A percentile compares a stretch with the other conserved stretches of the same genome.
phyloP scores from a whole-genome alignment of 1,140 invertebrate species.

The Sminthurides bifidus region DNA sequence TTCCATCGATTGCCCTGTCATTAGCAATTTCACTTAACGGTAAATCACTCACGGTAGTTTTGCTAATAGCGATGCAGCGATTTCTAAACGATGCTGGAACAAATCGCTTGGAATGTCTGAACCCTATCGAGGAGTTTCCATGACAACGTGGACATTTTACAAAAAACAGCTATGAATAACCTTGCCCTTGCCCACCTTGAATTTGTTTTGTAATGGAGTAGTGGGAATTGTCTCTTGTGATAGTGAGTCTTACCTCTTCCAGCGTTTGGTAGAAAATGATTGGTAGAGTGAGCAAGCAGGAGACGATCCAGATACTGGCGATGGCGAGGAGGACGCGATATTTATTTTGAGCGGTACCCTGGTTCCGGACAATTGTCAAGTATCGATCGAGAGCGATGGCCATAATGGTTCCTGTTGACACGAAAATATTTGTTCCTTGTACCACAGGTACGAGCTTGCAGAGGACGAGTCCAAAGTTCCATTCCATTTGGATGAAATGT shows the following conservation, averaged over 20 bases:
- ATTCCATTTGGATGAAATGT: conserved; percentile 33
- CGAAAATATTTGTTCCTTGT: conserved; percentile 39
- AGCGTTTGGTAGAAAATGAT: conserved; percentile 39
- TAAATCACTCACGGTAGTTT: too few species aligned
- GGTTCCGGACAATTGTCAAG: conserved; percentile 42
- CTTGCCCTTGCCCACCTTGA: too few species aligned
- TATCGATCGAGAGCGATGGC: conserved; percentile 50
- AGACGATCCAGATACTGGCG: conserved; percentile 44
- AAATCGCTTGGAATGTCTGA: too few species aligned
- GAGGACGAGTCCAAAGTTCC: conserved; percentile 39
- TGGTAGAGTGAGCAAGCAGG: conserved; percentile 41
- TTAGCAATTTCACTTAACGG: too few species aligned
- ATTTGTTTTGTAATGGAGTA: background rate
- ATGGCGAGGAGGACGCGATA: conserved; percentile 39
- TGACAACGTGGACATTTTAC: too few species aligned
- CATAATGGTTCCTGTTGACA: conserved; percentile 48
- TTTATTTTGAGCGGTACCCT: conserved; percentile 28
- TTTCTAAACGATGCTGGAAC: too few species aligned
- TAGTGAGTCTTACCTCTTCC: background rate
- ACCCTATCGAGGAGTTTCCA: too few species aligned
- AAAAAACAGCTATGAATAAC: too few species aligned
- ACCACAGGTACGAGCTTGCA: conserved; percentile 47
- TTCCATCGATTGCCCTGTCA: too few species aligned
- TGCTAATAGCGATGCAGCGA: too few species aligned
- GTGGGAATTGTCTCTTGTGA: background rate